Base-by-base conservation (phyloP, 2,888 invertebrate genomes). In the Crematogaster levior region DNA sequence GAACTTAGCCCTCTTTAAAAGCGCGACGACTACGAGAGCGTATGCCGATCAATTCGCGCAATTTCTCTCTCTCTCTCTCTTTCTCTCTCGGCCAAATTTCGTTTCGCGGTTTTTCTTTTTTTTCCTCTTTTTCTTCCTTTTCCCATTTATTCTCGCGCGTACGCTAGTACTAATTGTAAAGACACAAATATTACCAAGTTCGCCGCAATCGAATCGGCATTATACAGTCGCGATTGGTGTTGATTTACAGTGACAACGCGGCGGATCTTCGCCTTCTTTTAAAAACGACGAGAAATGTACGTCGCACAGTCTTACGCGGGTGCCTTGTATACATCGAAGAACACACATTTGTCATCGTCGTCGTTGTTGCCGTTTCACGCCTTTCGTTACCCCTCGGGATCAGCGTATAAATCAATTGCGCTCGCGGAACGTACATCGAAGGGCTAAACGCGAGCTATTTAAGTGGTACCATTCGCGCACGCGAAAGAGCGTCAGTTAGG, bases 1-100 rank as follows among this genome's bases (percentile, higher is more conserved):
- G 79, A 75, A 89, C 86, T 85, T 84, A 86, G 81, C 85, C 85
- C 79, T 68, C 68, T 43, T 34, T 66, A 63, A 68, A 66, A 77
- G 77, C 61, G 60, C 48, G 30, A 72, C 61, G 61, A 65, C 60
- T 66, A 80, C 61, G 77, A 70, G 72, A 77, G 30, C 43, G 40
- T 58, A 75, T 72, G 66, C 58, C 43, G 51, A 79, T 79, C 43
- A 75, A 60, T 72, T 72, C 53, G 60, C 68, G 74, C 68, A 24
- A 58, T 75, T 43, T 27, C 3, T 65, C 30, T 73, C 63, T 34
- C 30, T 7, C 30, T 40, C 9, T 63, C 37, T n/a, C n/a, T n/a
- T n/a, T 43, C 7, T 37, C n/a, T 58, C 53, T 65, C 66, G 58
- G 18, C 43, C 37, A 68, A 82, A 77, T 77, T 56, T 77, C 46